Conservation (phyloP, 2,888 invertebrate genomes). For the Coelopa pilipes region DNA sequence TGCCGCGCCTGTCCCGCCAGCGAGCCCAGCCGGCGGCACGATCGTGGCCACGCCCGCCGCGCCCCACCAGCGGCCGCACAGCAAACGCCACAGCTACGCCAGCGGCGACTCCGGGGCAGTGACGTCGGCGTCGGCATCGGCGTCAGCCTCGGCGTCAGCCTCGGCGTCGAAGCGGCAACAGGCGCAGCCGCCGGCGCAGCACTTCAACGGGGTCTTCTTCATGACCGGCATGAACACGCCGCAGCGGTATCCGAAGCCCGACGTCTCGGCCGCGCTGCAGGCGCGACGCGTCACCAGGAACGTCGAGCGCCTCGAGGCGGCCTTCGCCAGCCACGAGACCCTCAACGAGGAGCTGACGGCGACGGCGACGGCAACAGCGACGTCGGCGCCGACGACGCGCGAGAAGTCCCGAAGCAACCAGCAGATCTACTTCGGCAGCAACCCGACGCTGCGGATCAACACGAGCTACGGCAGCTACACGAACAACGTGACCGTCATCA, state of each 20-base stretch:
- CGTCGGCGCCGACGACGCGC: slow-evolving; percentile 78
- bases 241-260: slow-evolving; percentile 66
- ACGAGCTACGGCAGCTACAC: slow-evolving; percentile 43
- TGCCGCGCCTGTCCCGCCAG: slow-evolving; percentile 52
- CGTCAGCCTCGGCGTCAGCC: slow-evolving; percentile 36
- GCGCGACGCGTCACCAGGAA: slow-evolving; percentile 78
- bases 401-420: slow-evolving; percentile 65
- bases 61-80: slow-evolving; percentile 32
- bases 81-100: slow-evolving; percentile 43
- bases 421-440: slow-evolving; percentile 64
- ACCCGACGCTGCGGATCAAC: slow-evolving; percentile 58
- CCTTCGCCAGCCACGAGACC: slow-evolving; percentile 65
- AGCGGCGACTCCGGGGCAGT: slow-evolving; percentile 39
- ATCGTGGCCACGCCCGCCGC: not conserved
- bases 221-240: slow-evolving; percentile 69
- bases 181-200: slow-evolving; percentile 58
- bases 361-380: not conserved
- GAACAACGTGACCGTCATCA: slow-evolving; percentile 34
- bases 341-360: slow-evolving; percentile 69
- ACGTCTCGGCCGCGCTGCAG: slow-evolving; percentile 70
- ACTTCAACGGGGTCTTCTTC: slow-evolving; percentile 73
- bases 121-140: slow-evolving; percentile 17
- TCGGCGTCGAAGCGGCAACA: slow-evolving; percentile 15
- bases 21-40: slow-evolving; percentile 56
- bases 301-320: slow-evolving; percentile 77